Conservation (phyloP, 2,888 invertebrate species). For the Andrena fulva region DNA sequence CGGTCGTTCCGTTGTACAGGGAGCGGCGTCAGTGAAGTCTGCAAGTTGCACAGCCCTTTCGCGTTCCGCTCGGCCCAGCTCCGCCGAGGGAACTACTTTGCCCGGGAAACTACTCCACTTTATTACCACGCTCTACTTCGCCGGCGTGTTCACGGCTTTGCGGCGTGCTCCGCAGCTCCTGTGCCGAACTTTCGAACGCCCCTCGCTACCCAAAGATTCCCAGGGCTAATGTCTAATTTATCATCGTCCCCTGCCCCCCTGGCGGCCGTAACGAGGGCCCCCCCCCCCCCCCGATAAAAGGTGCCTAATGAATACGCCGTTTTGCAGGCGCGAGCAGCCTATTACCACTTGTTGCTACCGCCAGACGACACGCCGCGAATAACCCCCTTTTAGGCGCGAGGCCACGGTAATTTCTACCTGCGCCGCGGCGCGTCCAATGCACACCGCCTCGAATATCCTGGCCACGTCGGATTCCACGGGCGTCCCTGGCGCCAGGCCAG, state of each 20-base stretch:
- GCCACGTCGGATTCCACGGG: slow-evolving; percentile 27
- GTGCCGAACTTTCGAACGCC: slow-evolving; percentile 62
- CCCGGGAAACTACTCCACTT: slow-evolving; percentile 65
- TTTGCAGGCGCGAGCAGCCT: slow-evolving; percentile 37
- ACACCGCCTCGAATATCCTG: background rate
- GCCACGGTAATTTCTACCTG: slow-evolving; percentile 38
- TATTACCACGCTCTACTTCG: slow-evolving; percentile 67
- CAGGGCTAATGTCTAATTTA: slow-evolving; percentile 60
- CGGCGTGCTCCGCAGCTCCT: slow-evolving; percentile 45
- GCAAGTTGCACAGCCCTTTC: slow-evolving; percentile 33
- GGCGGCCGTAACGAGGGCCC: background rate
- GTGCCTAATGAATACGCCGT: slow-evolving; percentile 59
- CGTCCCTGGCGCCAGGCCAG: slow-evolving; percentile 37
- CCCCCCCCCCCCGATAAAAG: slow-evolving; percentile 45
- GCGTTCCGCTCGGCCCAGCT: slow-evolving; percentile 31
- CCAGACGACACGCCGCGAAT: slow-evolving; percentile 45
- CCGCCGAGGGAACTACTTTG: slow-evolving; percentile 62
- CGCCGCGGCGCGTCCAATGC: slow-evolving; percentile 6
- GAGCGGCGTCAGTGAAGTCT: slow-evolving; percentile 41
- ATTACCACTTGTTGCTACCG: slow-evolving; percentile 71
- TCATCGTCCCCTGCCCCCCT: slow-evolving; percentile 47
- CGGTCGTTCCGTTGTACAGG: slow-evolving; percentile 38
- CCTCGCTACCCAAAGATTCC: slow-evolving; percentile 31
- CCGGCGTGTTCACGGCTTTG: slow-evolving; percentile 64
- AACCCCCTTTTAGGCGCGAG: slow-evolving; percentile 27